phyloP scores from a whole-genome alignment of 2,888 invertebrate species.

The Drosophila eohydei region DNA sequence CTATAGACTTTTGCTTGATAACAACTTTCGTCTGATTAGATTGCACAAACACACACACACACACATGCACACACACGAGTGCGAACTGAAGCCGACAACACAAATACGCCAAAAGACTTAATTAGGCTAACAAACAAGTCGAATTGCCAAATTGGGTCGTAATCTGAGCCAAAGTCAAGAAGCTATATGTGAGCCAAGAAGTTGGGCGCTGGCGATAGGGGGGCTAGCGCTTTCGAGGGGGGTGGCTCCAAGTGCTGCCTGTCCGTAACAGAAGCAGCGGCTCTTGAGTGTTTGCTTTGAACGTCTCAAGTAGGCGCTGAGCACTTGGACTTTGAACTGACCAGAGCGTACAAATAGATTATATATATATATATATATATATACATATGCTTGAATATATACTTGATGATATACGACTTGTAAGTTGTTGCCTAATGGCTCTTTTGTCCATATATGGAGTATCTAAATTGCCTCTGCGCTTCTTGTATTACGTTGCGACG shows the following conservation, averaged over 20 bases:
- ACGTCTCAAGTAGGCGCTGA: slow-evolving; percentile 50
- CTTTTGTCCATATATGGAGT: slow-evolving; percentile 15
- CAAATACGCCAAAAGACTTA: slow-evolving; percentile 62
- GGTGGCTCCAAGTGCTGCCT: neutral
- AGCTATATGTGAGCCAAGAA: neutral
- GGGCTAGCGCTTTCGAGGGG: no score
- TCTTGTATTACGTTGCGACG: neutral
- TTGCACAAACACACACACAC: slow-evolving; percentile 45
- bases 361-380: slow-evolving; percentile 4
- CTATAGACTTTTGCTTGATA: slow-evolving; percentile 55
- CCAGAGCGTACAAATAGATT: slow-evolving; percentile 12
- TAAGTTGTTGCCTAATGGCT: slow-evolving; percentile 8
- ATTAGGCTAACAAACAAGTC: slow-evolving; percentile 71
- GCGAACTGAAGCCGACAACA: slow-evolving; percentile 23
- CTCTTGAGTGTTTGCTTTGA: slow-evolving; percentile 60
- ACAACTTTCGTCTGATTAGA: slow-evolving; percentile 70
- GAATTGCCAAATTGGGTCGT: slow-evolving; percentile 68
- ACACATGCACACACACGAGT: neutral
- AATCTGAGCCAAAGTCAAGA: slow-evolving; percentile 39
- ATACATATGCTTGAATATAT: neutral
- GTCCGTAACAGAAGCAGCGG: slow-evolving; percentile 58
- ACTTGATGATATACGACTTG: slow-evolving; percentile 2
- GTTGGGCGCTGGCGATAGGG: neutral
- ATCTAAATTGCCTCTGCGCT: neutral
- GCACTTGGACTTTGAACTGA: slow-evolving; percentile 70